Evolutionary conservation across 2,113 vertebrate species (phyloP).

Genomic region (Nibea albiflora): DNA sequence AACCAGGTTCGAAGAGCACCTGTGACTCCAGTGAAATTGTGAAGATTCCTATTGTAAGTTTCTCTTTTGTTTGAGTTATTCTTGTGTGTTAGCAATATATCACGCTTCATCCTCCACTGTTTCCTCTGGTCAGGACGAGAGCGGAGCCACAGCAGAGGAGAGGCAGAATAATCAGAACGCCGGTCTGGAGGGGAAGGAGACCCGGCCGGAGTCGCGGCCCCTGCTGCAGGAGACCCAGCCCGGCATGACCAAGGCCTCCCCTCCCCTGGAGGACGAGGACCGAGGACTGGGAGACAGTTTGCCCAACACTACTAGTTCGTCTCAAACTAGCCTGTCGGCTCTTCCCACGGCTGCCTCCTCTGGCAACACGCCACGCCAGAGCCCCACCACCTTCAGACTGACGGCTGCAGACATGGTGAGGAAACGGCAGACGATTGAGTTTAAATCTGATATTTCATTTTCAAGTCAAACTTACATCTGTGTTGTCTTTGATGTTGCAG

Average conservation of each 20-base stretch:
- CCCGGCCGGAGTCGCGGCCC: slow-evolving; percentile 77
- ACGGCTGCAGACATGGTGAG: slow-evolving; percentile 60
- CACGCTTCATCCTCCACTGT: not conserved
- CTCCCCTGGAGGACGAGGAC: slow-evolving; percentile 85
- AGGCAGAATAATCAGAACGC: slow-evolving; percentile 80
- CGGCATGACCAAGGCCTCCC: slow-evolving; percentile 72
- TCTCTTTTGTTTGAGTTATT: not conserved
- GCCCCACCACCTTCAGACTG: slow-evolving; percentile 68
- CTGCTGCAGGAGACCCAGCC: slow-evolving; percentile 83
- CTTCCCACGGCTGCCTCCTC: slow-evolving; percentile 71
- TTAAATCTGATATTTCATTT: not conserved
- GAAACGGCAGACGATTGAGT: not conserved
- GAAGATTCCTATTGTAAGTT: slow-evolving; percentile 85
- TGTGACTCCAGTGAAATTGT: slow-evolving; percentile 75
- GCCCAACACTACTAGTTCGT: slow-evolving; percentile 87
- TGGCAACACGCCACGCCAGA: slow-evolving; percentile 73
- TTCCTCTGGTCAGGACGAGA: slow-evolving; percentile 68
- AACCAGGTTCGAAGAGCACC: slow-evolving; percentile 63
- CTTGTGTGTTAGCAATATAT: not conserved
- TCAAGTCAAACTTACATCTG: not conserved
- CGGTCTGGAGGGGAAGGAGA: slow-evolving; percentile 78
- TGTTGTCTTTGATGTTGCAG: slow-evolving; percentile 50
- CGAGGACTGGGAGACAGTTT: slow-evolving; percentile 85
- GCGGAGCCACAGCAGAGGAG: slow-evolving; percentile 75
- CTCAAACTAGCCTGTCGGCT: slow-evolving; percentile 84